Percentiles rank a stretch among this genome's conserved stretches.
phyloP scores from a whole-genome alignment of 2,888 invertebrate genomes.

The Leucoma salicis region DNA sequence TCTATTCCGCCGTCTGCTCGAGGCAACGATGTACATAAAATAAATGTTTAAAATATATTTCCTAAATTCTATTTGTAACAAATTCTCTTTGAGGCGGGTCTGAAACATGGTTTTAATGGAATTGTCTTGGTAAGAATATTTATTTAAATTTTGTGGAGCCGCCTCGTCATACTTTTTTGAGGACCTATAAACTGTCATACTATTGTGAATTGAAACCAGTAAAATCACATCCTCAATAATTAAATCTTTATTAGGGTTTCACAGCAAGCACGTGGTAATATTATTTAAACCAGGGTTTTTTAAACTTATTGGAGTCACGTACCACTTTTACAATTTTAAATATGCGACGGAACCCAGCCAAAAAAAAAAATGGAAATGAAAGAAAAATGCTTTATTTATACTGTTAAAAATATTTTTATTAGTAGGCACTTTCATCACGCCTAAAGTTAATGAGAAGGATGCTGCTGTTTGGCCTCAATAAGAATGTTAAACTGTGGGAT shows the following conservation, averaged over 20 bases:
- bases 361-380: no score
- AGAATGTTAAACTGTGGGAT: constrained; percentile 11
- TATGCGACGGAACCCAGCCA: no score
- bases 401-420: no score
- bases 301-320: no score
- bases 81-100: neutral
- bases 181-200: no score
- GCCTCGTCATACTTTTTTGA: no score
- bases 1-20: neutral
- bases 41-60: neutral
- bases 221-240: no score
- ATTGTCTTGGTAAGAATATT: neutral
- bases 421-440: neutral
- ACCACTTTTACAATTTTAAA: no score
- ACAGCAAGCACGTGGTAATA: no score
- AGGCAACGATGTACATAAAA: neutral
- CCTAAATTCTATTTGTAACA: neutral
- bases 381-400: neutral
- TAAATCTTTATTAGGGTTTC: no score
- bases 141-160: neutral
- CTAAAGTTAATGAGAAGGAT: neutral
- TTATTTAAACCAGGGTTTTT: no score
- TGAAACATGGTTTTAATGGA: neutral
- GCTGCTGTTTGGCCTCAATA: neutral
- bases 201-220: no score